phyloP scores from a whole-genome alignment of 2,888 invertebrate species.

The Pseudococcus viburni region DNA sequence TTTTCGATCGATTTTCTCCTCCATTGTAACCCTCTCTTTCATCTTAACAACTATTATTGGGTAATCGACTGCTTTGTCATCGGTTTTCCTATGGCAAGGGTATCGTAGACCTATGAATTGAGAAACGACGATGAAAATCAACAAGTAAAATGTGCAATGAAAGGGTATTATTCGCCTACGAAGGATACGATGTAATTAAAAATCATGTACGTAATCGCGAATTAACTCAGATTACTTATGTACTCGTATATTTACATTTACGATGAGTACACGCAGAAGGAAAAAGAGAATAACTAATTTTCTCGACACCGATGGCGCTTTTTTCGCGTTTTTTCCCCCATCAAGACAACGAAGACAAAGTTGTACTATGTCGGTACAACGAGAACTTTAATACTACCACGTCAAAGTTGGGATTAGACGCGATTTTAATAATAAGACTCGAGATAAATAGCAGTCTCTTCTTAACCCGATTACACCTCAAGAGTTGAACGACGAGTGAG shows the following conservation, averaged over 20 bases:
- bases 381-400: not conserved
- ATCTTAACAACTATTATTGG: not conserved
- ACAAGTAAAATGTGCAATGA: not conserved
- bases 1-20: not conserved
- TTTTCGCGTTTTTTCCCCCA: not conserved
- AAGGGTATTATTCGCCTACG: not conserved
- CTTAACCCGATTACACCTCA: constrained; percentile 29
- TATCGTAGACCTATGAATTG: no score
- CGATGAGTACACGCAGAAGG: not conserved
- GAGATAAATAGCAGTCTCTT: constrained; percentile 7
- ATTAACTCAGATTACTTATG: not conserved
- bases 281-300: not conserved
- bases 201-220: not conserved
- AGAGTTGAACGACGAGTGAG: constrained; percentile 17
- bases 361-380: not conserved
- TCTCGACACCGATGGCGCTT: not conserved
- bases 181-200: not conserved
- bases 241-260: not conserved
- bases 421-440: constrained; percentile 27
- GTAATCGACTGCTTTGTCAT: not conserved
- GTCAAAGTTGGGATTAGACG: constrained; percentile 21
- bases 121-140: not conserved
- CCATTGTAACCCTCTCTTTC: not conserved
- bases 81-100: not conserved
- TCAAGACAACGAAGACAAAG: not conserved